Base-by-base conservation (phyloP, 2,797 vertebrate genomes). In the Periparus ater region DNA sequence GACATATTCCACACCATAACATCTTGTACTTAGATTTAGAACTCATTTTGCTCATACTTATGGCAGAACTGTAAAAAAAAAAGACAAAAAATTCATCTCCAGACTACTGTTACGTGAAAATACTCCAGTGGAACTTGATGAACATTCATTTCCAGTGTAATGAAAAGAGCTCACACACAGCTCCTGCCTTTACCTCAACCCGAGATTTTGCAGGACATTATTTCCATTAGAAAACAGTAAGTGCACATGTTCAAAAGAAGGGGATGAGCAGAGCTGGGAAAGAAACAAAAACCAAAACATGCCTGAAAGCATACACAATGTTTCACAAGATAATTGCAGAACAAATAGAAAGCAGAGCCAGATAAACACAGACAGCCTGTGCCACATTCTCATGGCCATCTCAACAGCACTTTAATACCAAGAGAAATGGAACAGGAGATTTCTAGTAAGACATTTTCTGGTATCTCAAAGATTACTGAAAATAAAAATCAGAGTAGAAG, bases 241-340 rank as follows among this genome's bases (percentile, higher is more conserved):
- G 68, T 1, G 6, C 40, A 40, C 20, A 18, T 23, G 54, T 66
- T 44, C 16, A 91, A 92, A 89, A 78, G 48, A 88, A 95, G 67
- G 11, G 32, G 58, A 72, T 73, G 73, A 90, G 22, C 32, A 84
- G n/a, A 89, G 66, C 23, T 84, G 50, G 22, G 4, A 16, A 88
- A 54, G 68, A 50, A 63, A 22, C 27, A 19, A 76, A 42, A 38
- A 20, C 9, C n/a, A 42, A 42, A 80, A 68, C 40, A 38, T 66
- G 51, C 36, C 66, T 73, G 57, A 83, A 78, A 92, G 81, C 16
- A 4, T 48, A 55, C 50, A 60, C 13, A 62, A 17, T 21, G 22
- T 91, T 93, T 88, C 88, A 94, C 51, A 74, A 81, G 70, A 58
- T 92, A 78, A 85, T 73, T 89, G 73, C 73, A 86, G 89, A 91